Evolutionary conservation across 2,797 vertebrate species (phyloP).

Genomic region (Prunella strophiata): DNA sequence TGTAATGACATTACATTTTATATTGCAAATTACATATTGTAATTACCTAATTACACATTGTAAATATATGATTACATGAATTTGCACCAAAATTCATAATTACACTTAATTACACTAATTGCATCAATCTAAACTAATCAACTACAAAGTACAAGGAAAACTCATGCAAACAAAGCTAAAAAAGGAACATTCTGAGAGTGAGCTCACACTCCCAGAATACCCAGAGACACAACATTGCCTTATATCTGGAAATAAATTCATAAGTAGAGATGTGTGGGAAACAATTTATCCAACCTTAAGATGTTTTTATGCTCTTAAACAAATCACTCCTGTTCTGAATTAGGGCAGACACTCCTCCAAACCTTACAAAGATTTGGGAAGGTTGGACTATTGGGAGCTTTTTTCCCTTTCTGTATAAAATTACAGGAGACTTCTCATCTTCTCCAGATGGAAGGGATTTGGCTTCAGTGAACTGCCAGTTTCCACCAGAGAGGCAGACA

Average conservation of each 20-base stretch:
- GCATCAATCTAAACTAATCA: conserved; percentile 69
- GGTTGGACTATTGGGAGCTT: accelerated
- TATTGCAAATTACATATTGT: conserved; percentile 70
- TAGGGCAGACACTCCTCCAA: neutral
- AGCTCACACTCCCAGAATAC: neutral
- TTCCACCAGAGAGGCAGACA: neutral
- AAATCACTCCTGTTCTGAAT: neutral
- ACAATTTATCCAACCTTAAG: neutral
- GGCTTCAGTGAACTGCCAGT: neutral
- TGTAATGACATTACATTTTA: conserved; percentile 53
- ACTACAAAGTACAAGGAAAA: conserved; percentile 60
- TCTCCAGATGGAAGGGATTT: neutral
- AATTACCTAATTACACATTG: conserved; percentile 76
- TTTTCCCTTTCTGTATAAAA: neutral
- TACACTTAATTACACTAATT: conserved; percentile 75
- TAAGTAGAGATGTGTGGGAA: neutral
- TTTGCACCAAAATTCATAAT: conserved; percentile 74
- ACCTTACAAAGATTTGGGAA: neutral
- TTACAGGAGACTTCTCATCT: neutral
- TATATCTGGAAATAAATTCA: neutral
- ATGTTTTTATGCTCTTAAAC: neutral
- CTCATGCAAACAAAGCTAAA: conserved; percentile 47
- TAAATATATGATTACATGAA: conserved; percentile 73
- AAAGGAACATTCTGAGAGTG: neutral
- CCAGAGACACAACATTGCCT: neutral